phyloP scores from a whole-genome alignment of 2,113 vertebrate species.

The Paralichthys olivaceus region DNA sequence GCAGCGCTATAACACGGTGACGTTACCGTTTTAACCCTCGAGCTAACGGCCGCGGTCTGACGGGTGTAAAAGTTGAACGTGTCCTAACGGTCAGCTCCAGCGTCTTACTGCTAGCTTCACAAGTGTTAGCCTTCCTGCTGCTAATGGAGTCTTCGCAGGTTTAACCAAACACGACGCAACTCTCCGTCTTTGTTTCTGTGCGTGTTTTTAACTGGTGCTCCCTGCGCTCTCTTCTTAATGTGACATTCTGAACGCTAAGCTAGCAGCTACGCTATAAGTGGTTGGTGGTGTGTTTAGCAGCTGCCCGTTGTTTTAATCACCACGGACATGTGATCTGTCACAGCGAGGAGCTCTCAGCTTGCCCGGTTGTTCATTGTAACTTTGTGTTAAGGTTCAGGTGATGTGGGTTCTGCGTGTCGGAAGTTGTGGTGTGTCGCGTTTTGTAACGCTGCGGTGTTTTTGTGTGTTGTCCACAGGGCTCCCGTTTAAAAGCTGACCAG shows the following conservation, averaged over 20 bases:
- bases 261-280: neutral
- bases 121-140: conserved; percentile 13
- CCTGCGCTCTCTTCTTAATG: neutral
- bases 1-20: neutral
- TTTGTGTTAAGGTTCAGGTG: too few relatives aligned
- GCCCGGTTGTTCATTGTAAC: too few relatives aligned
- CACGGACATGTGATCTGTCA: neutral
- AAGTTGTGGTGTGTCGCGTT: too few relatives aligned
- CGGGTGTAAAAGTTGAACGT: neutral
- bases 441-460: conserved; percentile 35
- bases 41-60: neutral
- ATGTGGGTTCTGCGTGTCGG: too few relatives aligned
- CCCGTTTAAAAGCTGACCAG: conserved; percentile 79
- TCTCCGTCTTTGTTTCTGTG: too few relatives aligned
- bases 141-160: neutral
- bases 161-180: neutral
- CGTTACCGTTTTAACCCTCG: neutral
- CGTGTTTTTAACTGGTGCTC: neutral
- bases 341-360: too few relatives aligned
- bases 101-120: neutral
- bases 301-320: conserved; percentile 21
- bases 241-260: too few relatives aligned
- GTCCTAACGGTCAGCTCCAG: neutral
- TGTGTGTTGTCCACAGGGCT: conserved; percentile 65
- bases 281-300: neutral